Evolutionary conservation across 2,797 vertebrate species (phyloP), one percentile per base, ranked within the genome.

Genomic region (Pipistrellus pipistrellus): DNA sequence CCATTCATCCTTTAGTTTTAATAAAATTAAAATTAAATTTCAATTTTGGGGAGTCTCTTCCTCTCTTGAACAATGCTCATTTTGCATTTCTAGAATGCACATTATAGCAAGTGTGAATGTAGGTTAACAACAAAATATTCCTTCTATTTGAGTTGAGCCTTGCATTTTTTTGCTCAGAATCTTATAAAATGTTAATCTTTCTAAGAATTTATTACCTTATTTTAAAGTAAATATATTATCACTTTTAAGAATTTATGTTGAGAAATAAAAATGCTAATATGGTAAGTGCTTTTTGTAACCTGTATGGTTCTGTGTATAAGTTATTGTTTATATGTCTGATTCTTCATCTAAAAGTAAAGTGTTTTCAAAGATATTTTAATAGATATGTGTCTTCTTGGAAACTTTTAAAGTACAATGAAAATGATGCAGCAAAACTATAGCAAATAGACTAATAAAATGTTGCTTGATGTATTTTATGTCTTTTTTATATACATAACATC

Each of bases 401-500:
- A 13, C 18, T 88, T 88, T 94, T 81, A 85, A 64, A 75, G 20
- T 69, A 38, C 9, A 90, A 85, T 25, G 51, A 93, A 93, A 38
- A 83, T 41, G 9, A 71, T 25, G 25, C 59, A 64, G 8, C 68
- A 77, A 73, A 95, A 57, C 72, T 27, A 62, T 7, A 88, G 30
- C 17, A 15, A 35, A 78, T 62, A 59, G 17, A 25, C 0, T 17
- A 30, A 77, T 44, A 38, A 55, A 78, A 38, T 62, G 57, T 25
- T 89, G 1, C 18, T 44, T 88, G n/a, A 27, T 53, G 44, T 38
- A 68, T 83, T 82, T 88, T 68, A 0, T 69, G 44, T 84, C 76
- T 84, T 2, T 35, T 94, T 55, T 75, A 7, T 53, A 32, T 2
- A 27, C 0, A 62, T 38, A 9, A 77, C 51, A 71, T 76, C 14